These are phyloP conservation scores for Fragum sueziense DNA, from an alignment of 2,888 invertebrate genomes.

Conservation along the genomic window DNA sequence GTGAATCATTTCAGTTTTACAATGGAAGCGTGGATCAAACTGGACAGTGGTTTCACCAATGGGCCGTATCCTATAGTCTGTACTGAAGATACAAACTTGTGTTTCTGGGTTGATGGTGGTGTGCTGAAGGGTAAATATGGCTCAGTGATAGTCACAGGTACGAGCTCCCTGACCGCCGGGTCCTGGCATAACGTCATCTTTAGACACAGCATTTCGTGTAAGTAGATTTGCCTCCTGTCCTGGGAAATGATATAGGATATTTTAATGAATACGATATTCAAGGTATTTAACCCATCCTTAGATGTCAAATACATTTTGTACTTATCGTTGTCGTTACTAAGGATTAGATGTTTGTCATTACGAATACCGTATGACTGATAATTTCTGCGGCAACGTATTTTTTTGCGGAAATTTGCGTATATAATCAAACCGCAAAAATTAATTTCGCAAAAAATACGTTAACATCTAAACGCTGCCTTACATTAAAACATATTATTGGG, in stretches of 20 bases:
- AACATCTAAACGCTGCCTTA: too few relatives aligned
- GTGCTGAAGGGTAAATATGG: constrained; percentile 62
- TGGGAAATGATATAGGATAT: not conserved
- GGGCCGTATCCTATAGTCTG: constrained; percentile 70
- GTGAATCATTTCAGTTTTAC: constrained; percentile 70
- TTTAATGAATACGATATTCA: too few relatives aligned
- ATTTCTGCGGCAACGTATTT: too few relatives aligned
- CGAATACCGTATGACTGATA: too few relatives aligned
- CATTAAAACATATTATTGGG: too few relatives aligned
- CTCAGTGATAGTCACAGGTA: constrained; percentile 51
- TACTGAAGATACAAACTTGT: constrained; percentile 58
- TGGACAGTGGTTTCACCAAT: constrained; percentile 58
- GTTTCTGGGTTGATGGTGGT: constrained; percentile 67
- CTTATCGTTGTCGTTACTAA: too few relatives aligned
- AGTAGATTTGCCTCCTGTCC: not conserved
- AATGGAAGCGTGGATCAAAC: constrained; percentile 66
- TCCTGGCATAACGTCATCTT: constrained; percentile 70
- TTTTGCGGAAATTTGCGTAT: too few relatives aligned
- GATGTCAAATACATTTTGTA: not conserved
- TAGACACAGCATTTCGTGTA: constrained; percentile 61
- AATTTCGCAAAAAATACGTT: too few relatives aligned
- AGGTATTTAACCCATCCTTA: not conserved
- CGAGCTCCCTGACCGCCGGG: constrained; percentile 53
- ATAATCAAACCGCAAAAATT: too few relatives aligned
- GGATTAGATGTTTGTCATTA: too few relatives aligned